phyloP scores from a whole-genome alignment of 1,140 invertebrate genomes.

The Spodoptera frugiperda region DNA sequence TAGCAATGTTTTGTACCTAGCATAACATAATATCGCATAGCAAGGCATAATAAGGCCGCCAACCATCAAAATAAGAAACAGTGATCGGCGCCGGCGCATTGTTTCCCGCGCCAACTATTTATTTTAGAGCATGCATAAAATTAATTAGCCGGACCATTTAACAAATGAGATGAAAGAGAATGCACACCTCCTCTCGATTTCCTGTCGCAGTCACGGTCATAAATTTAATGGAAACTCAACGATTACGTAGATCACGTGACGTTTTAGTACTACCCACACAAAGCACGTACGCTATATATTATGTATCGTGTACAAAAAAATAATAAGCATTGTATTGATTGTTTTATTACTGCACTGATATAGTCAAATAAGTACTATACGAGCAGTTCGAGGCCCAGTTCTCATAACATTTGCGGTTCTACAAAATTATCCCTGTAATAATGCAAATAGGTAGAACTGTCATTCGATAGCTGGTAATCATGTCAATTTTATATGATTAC shows the following conservation, averaged over 20 bases:
- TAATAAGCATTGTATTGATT: slow-evolving; percentile 10
- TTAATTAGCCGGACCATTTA: slow-evolving; percentile 10
- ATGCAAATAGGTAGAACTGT: slow-evolving; percentile 24
- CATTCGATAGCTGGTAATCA: slow-evolving; percentile 19
- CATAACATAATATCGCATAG: too few relatives aligned
- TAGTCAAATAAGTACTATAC: background rate
- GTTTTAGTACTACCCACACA: background rate
- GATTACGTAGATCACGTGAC: background rate
- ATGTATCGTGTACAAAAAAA: background rate
- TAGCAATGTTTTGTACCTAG: background rate
- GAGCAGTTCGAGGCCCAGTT: background rate
- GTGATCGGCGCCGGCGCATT: slow-evolving; percentile 2
- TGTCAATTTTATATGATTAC: slow-evolving; percentile 11
- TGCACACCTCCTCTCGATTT: background rate
- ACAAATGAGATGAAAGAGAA: slow-evolving; percentile 9
- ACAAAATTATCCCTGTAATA: slow-evolving; percentile 24
- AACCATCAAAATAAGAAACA: background rate
- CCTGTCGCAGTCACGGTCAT: slow-evolving; percentile 20
- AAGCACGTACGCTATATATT: slow-evolving; percentile 17
- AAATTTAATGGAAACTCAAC: slow-evolving; percentile 8
- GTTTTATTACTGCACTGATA: slow-evolving; percentile 19
- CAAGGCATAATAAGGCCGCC: background rate
- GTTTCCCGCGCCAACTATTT: slow-evolving; percentile 10
- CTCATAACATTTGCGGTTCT: slow-evolving; percentile 33
- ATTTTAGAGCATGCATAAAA: background rate